A percentile compares a stretch with the other conserved stretches of the same genome.
phyloP scores from a whole-genome alignment of 1,140 invertebrate species.

The Alviniconcha marisindica region DNA sequence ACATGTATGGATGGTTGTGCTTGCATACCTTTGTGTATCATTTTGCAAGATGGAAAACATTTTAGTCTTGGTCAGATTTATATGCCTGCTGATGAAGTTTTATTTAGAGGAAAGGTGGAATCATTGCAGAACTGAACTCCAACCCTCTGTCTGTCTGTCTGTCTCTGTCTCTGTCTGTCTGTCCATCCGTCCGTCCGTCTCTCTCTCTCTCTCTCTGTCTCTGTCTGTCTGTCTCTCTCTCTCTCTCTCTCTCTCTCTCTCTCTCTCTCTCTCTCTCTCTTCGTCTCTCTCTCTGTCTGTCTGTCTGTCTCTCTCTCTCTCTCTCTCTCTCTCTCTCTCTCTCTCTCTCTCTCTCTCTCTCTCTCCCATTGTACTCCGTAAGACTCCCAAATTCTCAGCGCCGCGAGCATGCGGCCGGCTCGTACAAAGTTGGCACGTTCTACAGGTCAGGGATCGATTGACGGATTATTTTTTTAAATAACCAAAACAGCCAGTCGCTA shows the following conservation, averaged over 20 bases:
- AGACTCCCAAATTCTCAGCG: background rate
- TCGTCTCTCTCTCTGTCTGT: background rate
- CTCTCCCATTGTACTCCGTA: background rate
- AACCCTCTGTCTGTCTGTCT: background rate
- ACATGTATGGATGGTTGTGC: background rate
- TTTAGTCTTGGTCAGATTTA: too few species aligned
- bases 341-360: slow-evolving; percentile 9
- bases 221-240: background rate
- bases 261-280: slow-evolving; percentile 8
- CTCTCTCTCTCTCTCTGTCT: background rate
- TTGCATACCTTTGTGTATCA: background rate
- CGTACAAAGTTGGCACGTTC: too few species aligned
- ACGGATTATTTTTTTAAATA: too few species aligned
- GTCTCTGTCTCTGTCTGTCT: background rate
- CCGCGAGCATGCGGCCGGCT: too few species aligned
- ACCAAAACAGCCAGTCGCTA: too few species aligned
- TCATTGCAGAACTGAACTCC: too few species aligned
- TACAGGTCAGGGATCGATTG: too few species aligned
- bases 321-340: background rate
- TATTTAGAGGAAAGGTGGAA: too few species aligned
- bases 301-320: background rate
- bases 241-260: slow-evolving; percentile 6
- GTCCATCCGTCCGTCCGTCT: background rate
- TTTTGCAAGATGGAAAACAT: background rate
- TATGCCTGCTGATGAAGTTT: too few species aligned